Conservation (phyloP, 2,113 vertebrate genomes). For the Callipepla californica region DNA sequence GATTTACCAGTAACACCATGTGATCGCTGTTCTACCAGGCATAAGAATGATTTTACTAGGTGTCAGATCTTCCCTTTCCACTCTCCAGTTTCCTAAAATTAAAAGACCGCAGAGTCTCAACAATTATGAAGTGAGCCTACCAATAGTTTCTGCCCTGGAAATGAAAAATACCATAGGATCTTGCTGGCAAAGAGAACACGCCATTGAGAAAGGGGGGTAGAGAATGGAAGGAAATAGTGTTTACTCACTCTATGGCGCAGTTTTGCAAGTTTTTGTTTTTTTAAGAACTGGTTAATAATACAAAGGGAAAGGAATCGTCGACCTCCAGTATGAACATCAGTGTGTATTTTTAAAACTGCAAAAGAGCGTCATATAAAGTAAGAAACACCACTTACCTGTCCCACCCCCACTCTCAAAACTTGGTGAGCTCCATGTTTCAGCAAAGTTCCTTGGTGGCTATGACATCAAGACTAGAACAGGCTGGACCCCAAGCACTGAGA, state of each 20-base stretch:
- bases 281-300: conserved; percentile 24
- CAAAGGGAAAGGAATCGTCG: conserved; percentile 41
- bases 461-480: conserved; percentile 51
- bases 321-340: conserved; percentile 28
- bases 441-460: conserved; percentile 30
- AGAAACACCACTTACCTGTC: conserved; percentile 70
- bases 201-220: not conserved
- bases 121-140: not conserved
- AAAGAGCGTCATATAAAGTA: conserved; percentile 67
- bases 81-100: not conserved
- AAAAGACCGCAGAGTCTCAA: not conserved
- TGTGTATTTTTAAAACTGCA: conserved; percentile 39
- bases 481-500: conserved; percentile 56
- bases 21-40: not conserved
- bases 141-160: not conserved
- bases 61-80: not conserved
- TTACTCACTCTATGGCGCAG: conserved; percentile 70
- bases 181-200: not conserved
- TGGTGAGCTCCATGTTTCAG: not conserved
- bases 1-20: not conserved
- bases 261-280: conserved; percentile 60
- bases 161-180: not conserved
- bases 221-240: conserved; percentile 36
- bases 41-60: not conserved
- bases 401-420: conserved; percentile 49